Percentiles rank a stretch among this genome's conserved stretches.
Conservation (phyloP, 2,888 invertebrate genomes). For the Conistra vaccinii region DNA sequence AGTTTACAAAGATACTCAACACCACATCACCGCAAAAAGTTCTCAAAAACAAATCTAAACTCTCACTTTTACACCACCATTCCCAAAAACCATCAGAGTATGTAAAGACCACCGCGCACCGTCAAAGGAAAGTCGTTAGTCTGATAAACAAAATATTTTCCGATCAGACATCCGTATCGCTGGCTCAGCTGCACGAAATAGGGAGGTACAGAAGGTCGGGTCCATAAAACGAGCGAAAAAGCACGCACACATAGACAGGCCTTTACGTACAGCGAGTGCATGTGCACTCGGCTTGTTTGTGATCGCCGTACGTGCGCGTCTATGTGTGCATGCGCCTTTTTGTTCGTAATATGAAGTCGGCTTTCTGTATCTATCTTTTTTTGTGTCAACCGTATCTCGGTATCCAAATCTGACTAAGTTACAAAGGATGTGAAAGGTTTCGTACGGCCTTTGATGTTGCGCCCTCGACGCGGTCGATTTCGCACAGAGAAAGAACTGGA, state of each 20-base stretch:
- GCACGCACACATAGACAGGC: background rate
- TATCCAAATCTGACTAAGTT: conserved; percentile 64
- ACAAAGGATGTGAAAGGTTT: conserved; percentile 64
- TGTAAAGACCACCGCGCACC: conserved; percentile 31
- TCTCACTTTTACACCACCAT: background rate
- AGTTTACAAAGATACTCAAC: background rate
- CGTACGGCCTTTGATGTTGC: conserved; percentile 62
- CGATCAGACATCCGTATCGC: conserved; percentile 30
- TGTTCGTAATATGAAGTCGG: no score
- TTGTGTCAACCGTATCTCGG: conserved; percentile 48
- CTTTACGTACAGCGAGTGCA: no score
- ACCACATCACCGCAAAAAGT: background rate
- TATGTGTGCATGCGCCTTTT: background rate
- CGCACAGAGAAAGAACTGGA: conserved; percentile 55
- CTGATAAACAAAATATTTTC: conserved; percentile 56
- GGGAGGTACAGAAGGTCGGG: background rate
- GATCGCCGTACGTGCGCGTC: no score
- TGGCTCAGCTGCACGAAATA: conserved; percentile 15
- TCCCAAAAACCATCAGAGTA: conserved; percentile 23
- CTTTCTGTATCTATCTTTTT: conserved; percentile 7
- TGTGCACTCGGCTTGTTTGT: no score
- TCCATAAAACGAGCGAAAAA: background rate
- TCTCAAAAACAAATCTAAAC: background rate
- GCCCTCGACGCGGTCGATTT: conserved; percentile 59
- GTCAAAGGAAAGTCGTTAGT: conserved; percentile 49